phyloP scores from a whole-genome alignment of 2,888 invertebrate species.

The Metalampra italica region DNA sequence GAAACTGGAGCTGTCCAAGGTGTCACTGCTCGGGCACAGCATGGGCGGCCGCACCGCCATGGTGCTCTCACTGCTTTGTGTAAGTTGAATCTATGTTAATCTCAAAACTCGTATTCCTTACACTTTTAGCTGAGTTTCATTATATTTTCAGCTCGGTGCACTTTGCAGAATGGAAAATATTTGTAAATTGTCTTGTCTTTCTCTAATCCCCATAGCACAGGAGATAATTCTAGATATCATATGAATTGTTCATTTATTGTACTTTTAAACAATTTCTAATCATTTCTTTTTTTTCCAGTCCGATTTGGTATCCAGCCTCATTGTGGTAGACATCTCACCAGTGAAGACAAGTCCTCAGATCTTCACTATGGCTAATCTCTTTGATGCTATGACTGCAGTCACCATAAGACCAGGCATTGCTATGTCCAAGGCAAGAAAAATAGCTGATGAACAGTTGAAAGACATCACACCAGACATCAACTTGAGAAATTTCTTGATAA shows the following conservation, averaged over 20 bases:
- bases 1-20: conserved; percentile 80
- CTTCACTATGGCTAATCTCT: conserved; percentile 79
- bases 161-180: too few relatives aligned
- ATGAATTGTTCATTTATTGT: too few relatives aligned
- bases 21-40: conserved; percentile 91
- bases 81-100: conserved; percentile 58
- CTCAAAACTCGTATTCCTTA: neutral
- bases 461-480: conserved; percentile 76
- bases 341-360: conserved; percentile 80
- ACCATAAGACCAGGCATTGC: conserved; percentile 80
- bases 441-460: conserved; percentile 80
- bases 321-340: conserved; percentile 86
- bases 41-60: conserved; percentile 97
- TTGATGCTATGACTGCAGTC: conserved; percentile 82
- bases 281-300: conserved; percentile 50
- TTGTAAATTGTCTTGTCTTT: too few relatives aligned
- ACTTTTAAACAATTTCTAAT: neutral
- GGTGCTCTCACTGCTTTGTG: conserved; percentile 85
- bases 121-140: too few relatives aligned
- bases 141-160: too few relatives aligned
- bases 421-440: conserved; percentile 83
- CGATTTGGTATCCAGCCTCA: conserved; percentile 80
- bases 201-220: too few relatives aligned
- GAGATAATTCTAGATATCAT: too few relatives aligned
- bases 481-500: conserved; percentile 87